Conservation (phyloP, 2,888 invertebrate genomes). For the Folsomia candida region DNA sequence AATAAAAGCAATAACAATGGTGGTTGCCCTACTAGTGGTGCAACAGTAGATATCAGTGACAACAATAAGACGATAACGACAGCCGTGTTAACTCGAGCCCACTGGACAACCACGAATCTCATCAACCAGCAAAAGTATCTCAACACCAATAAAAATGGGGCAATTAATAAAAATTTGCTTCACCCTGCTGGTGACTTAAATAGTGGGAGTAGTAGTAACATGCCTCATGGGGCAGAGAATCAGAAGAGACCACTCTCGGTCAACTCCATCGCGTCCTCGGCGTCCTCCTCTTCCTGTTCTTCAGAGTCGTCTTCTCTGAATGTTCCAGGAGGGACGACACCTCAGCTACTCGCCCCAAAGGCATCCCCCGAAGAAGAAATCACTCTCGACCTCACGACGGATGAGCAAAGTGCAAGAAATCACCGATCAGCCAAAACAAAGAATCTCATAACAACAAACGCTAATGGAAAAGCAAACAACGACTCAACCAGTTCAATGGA, state of each 20-base stretch:
- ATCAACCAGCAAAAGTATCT: not conserved
- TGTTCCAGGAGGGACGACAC: slow-evolving; percentile 10
- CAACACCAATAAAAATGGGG: not conserved
- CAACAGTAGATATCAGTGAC: not conserved
- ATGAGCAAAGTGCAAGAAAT: slow-evolving; percentile 30
- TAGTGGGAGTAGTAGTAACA: not conserved
- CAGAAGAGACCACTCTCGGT: slow-evolving; percentile 67
- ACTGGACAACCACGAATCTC: not conserved
- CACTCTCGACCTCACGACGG: slow-evolving; percentile 35
- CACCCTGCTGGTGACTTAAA: not conserved
- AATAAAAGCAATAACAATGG: slow-evolving; percentile 14
- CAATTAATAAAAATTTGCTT: not conserved
- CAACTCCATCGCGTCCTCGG: slow-evolving; percentile 71
- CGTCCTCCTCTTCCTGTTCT: slow-evolving; percentile 54
- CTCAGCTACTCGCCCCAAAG: slow-evolving; percentile 77
- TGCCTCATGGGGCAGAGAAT: slow-evolving; percentile 23
- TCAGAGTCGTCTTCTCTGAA: slow-evolving; percentile 53
- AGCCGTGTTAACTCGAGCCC: not conserved
- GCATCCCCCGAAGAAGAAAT: slow-evolving; percentile 75
- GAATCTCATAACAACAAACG: slow-evolving; percentile 33
- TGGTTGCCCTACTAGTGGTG: no score
- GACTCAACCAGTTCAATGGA: slow-evolving; percentile 37
- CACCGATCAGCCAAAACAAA: slow-evolving; percentile 47
- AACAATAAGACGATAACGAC: slow-evolving; percentile 17
- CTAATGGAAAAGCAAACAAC: slow-evolving; percentile 30